A percentile compares a stretch with the other conserved stretches of the same genome.
Conservation (phyloP, 2,113 vertebrate species). For the Turnix velox region DNA sequence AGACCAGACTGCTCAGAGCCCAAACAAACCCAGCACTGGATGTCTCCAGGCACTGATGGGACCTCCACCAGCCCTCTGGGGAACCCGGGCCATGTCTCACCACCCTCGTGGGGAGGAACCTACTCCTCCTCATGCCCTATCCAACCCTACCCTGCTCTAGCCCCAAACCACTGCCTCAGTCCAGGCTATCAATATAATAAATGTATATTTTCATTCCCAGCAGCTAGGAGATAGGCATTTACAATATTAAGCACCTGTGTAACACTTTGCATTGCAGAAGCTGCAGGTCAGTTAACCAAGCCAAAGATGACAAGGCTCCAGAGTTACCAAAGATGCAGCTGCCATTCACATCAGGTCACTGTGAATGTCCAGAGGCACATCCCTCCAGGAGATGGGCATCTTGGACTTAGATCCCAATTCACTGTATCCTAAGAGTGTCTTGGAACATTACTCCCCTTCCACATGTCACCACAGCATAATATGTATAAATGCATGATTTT, state of each 20-base stretch:
- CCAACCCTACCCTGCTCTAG: too few species aligned
- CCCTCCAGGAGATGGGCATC: rapidly evolving
- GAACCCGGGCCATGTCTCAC: too few species aligned
- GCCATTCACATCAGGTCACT: rapidly evolving
- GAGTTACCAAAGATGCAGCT: background rate
- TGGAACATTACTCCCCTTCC: background rate
- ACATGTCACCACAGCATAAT: background rate
- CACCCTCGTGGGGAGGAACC: too few species aligned
- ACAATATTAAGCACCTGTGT: background rate
- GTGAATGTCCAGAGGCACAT: background rate
- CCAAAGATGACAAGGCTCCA: background rate
- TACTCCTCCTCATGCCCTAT: too few species aligned
- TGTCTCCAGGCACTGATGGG: too few species aligned
- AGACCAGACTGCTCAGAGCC: too few species aligned
- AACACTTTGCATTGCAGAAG: background rate
- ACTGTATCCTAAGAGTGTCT: background rate
- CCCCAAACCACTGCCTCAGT: too few species aligned
- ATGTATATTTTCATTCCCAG: background rate
- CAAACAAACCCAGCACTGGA: too few species aligned
- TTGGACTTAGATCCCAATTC: rapidly evolving
- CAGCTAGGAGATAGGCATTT: background rate
- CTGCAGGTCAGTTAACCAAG: background rate
- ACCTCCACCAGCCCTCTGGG: too few species aligned
- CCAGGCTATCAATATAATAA: background rate
- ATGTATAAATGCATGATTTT: rapidly evolving